phyloP scores from a whole-genome alignment of 1,140 invertebrate genomes.

The Drosophila leontia region DNA sequence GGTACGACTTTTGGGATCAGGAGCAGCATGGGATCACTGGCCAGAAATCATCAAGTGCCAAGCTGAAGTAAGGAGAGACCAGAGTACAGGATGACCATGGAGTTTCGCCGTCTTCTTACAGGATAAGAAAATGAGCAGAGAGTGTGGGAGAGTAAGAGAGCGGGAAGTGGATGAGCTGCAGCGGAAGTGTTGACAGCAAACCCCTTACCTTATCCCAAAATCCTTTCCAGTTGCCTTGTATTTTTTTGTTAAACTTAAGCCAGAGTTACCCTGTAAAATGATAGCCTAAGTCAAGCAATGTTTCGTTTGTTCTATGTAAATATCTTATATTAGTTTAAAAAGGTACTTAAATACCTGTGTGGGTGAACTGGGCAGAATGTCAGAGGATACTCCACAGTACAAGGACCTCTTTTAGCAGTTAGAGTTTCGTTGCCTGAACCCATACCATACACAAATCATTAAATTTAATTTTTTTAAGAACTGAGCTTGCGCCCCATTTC shows the following conservation, averaged over 20 bases:
- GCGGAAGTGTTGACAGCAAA: slow-evolving; percentile 1
- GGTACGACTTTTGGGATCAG: slow-evolving; percentile 93
- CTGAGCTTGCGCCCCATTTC: slow-evolving; percentile 6
- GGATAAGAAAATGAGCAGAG: slow-evolving; percentile 72
- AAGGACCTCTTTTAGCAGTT: slow-evolving; percentile 20
- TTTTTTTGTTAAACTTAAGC: slow-evolving; percentile 24
- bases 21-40: slow-evolving; percentile 70
- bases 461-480: slow-evolving; percentile 12
- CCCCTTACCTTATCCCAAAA: slow-evolving; percentile 2
- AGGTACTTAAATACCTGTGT: slow-evolving; percentile 16
- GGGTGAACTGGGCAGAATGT: background rate
- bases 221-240: slow-evolving; percentile 10
- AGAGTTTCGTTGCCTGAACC: slow-evolving; percentile 19
- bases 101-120: slow-evolving; percentile 84
- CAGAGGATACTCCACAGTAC: slow-evolving; percentile 16
- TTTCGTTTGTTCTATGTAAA: slow-evolving; percentile 47
- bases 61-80: slow-evolving; percentile 69
- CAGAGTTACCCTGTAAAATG: slow-evolving; percentile 30
- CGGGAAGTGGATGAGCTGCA: background rate
- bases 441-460: slow-evolving; percentile 31
- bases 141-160: slow-evolving; percentile 30
- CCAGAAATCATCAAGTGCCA: slow-evolving; percentile 66
- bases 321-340: slow-evolving; percentile 29
- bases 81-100: slow-evolving; percentile 73
- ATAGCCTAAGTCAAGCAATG: slow-evolving; percentile 26